phyloP scores from a whole-genome alignment of 2,797 vertebrate genomes.

The Macropodus opercularis region DNA sequence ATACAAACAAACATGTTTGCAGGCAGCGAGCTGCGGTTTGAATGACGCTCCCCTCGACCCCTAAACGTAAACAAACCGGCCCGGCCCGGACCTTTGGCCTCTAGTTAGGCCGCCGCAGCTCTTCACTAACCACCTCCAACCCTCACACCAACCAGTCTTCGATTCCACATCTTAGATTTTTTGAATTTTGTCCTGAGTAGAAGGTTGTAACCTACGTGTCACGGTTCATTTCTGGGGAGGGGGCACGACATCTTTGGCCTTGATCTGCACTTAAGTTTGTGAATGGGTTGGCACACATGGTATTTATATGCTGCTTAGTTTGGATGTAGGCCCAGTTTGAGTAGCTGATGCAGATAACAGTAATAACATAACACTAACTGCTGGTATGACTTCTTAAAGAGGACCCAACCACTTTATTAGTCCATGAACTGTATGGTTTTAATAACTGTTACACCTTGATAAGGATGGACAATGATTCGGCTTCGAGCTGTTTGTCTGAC shows the following conservation, averaged over 20 bases:
- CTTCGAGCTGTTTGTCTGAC: no score
- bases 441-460: no score
- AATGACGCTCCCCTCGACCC: constrained; percentile 58
- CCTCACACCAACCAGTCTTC: no score
- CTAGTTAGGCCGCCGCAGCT: not conserved
- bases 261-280: not conserved
- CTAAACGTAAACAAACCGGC: constrained; percentile 77
- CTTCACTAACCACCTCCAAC: no score
- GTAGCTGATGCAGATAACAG: not conserved
- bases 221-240: not conserved
- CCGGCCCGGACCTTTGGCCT: constrained; percentile 41
- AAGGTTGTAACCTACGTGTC: constrained; percentile 17
- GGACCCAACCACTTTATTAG: no score
- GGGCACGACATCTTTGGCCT: not conserved
- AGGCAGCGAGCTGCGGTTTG: constrained; percentile 38
- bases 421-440: no score
- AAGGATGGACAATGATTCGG: no score
- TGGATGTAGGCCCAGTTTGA: constrained; percentile 1
- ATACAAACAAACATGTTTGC: constrained; percentile 14
- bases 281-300: not conserved
- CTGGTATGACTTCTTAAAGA: no score
- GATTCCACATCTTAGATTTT: no score
- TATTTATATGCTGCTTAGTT: not conserved
- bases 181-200: not conserved
- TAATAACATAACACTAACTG: not conserved